phyloP scores from a whole-genome alignment of 2,797 vertebrate species.

The Caiman crocodilus region DNA sequence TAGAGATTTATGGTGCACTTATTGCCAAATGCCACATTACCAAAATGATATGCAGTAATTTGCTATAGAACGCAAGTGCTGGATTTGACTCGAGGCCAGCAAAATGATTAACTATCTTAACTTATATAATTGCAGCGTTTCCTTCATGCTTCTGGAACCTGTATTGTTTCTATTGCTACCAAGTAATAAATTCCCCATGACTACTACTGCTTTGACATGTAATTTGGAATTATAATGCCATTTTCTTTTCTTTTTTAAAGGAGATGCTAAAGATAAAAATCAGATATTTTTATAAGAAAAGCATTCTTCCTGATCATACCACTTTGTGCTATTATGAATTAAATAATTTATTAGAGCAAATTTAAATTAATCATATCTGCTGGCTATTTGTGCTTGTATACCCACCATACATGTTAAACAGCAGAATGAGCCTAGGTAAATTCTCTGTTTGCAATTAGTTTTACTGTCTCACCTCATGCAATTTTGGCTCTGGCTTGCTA shows the following conservation, averaged over 20 bases:
- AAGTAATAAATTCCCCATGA: not conserved
- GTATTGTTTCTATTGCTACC: not conserved
- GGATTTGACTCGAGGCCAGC: not conserved
- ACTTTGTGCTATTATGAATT: not conserved
- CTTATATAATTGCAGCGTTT: slow-evolving; percentile 49
- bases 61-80: slow-evolving; percentile 31
- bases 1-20: not conserved
- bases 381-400: not conserved
- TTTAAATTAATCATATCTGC: not conserved
- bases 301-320: not conserved
- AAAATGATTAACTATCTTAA: not conserved
- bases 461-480: not conserved
- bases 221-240: slow-evolving; percentile 11
- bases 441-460: slow-evolving; percentile 12
- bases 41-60: slow-evolving; percentile 11
- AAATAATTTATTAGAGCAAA: not conserved
- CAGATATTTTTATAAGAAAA: not conserved
- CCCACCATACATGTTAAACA: not conserved
- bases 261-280: not conserved
- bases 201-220: not conserved
- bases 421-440: not conserved
- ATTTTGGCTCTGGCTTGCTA: not conserved
- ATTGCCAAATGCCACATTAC: not conserved
- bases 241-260: not conserved
- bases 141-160: not conserved